Percentiles rank a stretch among this genome's conserved stretches.
phyloP scores from a whole-genome alignment of 2,888 invertebrate species.

The Heliconius sara region DNA sequence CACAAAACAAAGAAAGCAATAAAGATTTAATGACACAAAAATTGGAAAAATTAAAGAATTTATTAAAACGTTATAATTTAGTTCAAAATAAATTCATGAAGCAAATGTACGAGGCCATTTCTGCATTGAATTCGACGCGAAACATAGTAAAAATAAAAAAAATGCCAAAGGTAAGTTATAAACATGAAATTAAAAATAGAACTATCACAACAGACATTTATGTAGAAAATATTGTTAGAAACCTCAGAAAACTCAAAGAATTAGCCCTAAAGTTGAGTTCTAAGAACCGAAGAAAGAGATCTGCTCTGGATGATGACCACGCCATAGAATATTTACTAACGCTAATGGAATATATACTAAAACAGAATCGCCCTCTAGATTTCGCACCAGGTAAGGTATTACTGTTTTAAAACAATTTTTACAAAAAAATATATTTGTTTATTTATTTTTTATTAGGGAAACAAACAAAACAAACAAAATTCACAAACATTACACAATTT shows the following conservation, averaged over 20 bases:
- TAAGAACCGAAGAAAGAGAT: conserved; percentile 59
- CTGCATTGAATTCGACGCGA: conserved; percentile 51
- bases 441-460: too few relatives aligned
- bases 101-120: conserved; percentile 62
- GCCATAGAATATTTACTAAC: conserved; percentile 68
- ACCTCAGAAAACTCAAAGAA: conserved; percentile 65
- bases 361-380: conserved; percentile 59
- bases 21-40: conserved; percentile 46
- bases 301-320: conserved; percentile 56
- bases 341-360: conserved; percentile 71
- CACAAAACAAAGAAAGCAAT: conserved; percentile 34
- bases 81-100: conserved; percentile 67
- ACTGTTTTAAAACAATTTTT: neutral
- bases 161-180: conserved; percentile 34
- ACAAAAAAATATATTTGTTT: neutral
- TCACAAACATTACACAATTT: too few relatives aligned
- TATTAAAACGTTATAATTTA: conserved; percentile 63
- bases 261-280: conserved; percentile 59
- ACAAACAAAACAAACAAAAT: too few relatives aligned
- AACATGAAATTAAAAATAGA: conserved; percentile 45
- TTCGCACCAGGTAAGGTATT: conserved; percentile 59
- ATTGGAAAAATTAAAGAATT: conserved; percentile 57
- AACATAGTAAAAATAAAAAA: conserved; percentile 21
- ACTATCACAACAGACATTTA: conserved; percentile 56
- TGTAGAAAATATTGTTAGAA: conserved; percentile 64